phyloP scores from a whole-genome alignment of 2,888 invertebrate genomes.

The Acronicta leporina region DNA sequence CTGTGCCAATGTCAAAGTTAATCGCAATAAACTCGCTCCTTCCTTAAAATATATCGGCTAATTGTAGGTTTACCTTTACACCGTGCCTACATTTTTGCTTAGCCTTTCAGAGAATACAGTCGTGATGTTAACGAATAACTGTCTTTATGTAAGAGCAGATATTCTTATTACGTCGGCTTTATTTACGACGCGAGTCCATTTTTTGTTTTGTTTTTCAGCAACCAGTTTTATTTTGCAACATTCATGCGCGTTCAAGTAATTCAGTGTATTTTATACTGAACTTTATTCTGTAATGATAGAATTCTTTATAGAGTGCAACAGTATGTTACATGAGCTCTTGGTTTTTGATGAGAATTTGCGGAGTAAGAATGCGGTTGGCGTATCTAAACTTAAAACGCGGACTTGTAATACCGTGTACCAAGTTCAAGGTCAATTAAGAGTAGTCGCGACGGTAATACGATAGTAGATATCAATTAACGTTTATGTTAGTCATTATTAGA shows the following conservation, averaged over 20 bases:
- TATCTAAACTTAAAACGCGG: conserved; percentile 51
- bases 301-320: neutral
- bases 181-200: conserved; percentile 19
- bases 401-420: conserved; percentile 61
- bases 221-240: conserved; percentile 45
- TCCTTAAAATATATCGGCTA: no score
- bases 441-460: conserved; percentile 12
- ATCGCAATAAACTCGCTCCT: no score
- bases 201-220: conserved; percentile 50
- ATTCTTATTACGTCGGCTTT: conserved; percentile 7
- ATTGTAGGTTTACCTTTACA: no score
- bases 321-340: neutral
- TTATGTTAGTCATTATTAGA: conserved; percentile 11
- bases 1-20: no score
- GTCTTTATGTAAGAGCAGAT: conserved; percentile 2
- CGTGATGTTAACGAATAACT: neutral
- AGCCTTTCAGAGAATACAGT: neutral
- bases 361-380: conserved; percentile 37
- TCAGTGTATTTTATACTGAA: neutral
- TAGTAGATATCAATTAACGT: conserved; percentile 24
- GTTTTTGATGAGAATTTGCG: conserved; percentile 11
- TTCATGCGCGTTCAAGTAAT: conserved; percentile 6
- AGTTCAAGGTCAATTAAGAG: conserved; percentile 64
- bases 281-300: neutral
- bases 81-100: no score